These are phyloP conservation scores for Cynoglossus semilaevis DNA, from an alignment of 2,113 vertebrate genomes.

Conservation along the genomic window DNA sequence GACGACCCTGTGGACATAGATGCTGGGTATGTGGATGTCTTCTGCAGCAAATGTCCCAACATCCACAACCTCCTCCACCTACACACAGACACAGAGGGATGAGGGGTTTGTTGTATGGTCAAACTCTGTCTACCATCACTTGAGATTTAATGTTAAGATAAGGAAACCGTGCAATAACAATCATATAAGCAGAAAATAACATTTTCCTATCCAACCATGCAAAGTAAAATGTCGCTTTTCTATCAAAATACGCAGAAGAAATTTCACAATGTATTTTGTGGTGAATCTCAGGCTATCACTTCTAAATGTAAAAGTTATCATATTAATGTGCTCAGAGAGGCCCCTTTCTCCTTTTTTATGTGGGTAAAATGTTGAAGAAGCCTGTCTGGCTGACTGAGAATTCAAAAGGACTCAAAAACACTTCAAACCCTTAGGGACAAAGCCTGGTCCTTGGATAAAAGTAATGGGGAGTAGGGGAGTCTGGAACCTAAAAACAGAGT, in stretches of 20 bases:
- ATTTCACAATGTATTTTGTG: too few species aligned
- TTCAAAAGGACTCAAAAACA: slow-evolving; percentile 23
- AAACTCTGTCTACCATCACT: slow-evolving; percentile 18
- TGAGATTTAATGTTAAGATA: slow-evolving; percentile 40
- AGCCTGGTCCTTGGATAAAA: slow-evolving; percentile 47
- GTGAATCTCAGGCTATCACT: too few species aligned
- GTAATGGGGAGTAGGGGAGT: slow-evolving; percentile 7
- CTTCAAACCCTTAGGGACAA: slow-evolving; percentile 2
- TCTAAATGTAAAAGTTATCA: too few species aligned
- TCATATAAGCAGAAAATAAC: slow-evolving; percentile 34
- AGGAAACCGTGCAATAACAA: slow-evolving; percentile 23
- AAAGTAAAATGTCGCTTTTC: too few species aligned
- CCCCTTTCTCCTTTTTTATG: too few species aligned
- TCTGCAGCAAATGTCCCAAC: slow-evolving; percentile 89
- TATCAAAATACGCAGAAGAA: too few species aligned
- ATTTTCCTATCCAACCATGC: slow-evolving; percentile 14
- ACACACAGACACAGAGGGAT: slow-evolving; percentile 36
- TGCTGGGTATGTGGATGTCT: slow-evolving; percentile 94
- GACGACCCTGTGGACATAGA: slow-evolving; percentile 93
- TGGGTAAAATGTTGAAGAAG: not conserved
- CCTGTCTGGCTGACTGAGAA: slow-evolving; percentile 32
- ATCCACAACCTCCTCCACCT: slow-evolving; percentile 98
- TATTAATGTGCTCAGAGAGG: too few species aligned
- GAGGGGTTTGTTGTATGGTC: slow-evolving; percentile 9
- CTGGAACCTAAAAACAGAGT: slow-evolving; percentile 4